A percentile compares a stretch with the other conserved stretches of the same genome.
These are phyloP conservation scores for Coenobita brevimanus DNA, from an alignment of 1,140 invertebrate genomes.

Conservation along the genomic window DNA sequence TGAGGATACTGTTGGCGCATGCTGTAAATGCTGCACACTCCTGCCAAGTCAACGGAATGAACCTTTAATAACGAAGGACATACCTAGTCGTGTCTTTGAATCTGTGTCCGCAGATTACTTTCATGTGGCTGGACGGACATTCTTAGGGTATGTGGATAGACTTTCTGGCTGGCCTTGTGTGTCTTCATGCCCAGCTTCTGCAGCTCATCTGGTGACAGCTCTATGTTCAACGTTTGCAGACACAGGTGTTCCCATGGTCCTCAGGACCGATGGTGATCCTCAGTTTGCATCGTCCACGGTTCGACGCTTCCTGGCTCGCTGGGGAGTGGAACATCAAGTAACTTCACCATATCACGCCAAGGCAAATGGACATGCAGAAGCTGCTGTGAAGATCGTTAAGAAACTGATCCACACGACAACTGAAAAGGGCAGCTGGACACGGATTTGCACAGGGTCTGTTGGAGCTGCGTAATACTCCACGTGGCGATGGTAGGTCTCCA, in stretches of 20 bases:
- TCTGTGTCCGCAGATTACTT: conserved; percentile 49
- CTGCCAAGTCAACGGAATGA: not conserved
- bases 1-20: not conserved
- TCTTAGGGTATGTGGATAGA: conserved; percentile 24
- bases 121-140: conserved; percentile 13
- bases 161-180: conserved; percentile 33
- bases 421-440: not conserved
- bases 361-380: conserved; percentile 19
- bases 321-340: conserved; percentile 22
- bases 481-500: conserved; percentile 25
- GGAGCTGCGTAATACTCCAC: conserved; percentile 41
- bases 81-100: not conserved
- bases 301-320: not conserved
- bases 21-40: not conserved
- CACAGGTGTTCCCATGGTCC: conserved; percentile 4
- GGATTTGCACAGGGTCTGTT: conserved; percentile 1
- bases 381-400: conserved; percentile 15
- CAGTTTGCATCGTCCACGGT: not conserved
- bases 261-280: conserved; percentile 21
- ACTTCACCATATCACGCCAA: conserved; percentile 1
- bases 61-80: conserved; percentile 10
- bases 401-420: not conserved
- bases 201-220: not conserved
- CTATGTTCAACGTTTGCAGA: conserved; percentile 4
- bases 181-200: not conserved